Percentiles rank a stretch among this genome's conserved stretches.
Conservation (phyloP, 2,797 vertebrate species). For the Vultur gryphus region DNA sequence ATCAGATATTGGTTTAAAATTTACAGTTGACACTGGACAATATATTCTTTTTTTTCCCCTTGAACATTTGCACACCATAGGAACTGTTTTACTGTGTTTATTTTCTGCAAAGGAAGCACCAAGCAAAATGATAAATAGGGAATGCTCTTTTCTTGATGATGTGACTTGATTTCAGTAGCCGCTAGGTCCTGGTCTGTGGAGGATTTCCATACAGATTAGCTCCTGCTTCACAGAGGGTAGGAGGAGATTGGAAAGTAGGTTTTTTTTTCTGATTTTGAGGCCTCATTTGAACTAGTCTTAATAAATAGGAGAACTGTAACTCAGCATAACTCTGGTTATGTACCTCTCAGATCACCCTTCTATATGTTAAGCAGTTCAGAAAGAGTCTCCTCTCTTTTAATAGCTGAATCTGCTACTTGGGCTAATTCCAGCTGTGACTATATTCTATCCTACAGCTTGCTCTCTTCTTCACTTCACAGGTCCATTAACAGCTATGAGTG, state of each 20-base stretch:
- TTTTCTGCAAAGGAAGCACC: background rate
- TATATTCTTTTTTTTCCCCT: fast-evolving
- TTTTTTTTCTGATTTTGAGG: background rate
- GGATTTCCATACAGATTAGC: background rate
- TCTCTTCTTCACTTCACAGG: background rate
- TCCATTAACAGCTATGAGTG: background rate
- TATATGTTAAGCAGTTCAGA: background rate
- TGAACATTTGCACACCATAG: background rate
- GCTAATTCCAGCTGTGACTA: background rate
- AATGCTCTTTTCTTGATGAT: background rate
- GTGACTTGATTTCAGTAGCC: background rate
- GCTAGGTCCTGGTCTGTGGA: background rate
- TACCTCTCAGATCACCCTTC: background rate
- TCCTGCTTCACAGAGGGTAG: background rate
- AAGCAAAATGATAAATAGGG: background rate
- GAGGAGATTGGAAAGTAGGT: background rate
- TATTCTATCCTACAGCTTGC: background rate
- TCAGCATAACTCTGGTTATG: background rate
- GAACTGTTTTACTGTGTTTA: background rate
- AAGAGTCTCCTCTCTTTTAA: background rate
- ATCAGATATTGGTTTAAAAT: background rate
- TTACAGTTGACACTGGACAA: background rate
- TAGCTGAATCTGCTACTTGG: background rate
- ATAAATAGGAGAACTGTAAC: background rate
- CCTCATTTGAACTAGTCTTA: background rate